phyloP scores from a whole-genome alignment of 2,888 invertebrate genomes.

The Cheilosia impressa region DNA sequence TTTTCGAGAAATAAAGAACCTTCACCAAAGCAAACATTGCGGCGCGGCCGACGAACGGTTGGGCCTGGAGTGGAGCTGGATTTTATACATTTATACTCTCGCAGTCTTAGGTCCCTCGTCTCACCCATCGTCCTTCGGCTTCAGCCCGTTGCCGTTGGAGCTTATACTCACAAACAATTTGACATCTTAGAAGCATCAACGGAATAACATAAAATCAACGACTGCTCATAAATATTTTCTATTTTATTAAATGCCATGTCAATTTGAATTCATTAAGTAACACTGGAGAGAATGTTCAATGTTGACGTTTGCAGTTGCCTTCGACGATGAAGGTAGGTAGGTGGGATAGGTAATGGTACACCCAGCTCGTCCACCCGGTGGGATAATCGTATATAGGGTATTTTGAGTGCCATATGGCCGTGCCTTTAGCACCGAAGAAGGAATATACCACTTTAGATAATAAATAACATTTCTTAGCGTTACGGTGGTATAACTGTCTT shows the following conservation, averaged over 20 bases:
- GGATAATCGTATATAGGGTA: neutral
- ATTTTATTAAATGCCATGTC: conserved; percentile 67
- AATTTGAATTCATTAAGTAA: conserved; percentile 66
- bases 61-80: neutral
- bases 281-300: conserved; percentile 47
- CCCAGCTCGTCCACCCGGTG: neutral
- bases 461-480: conserved; percentile 26
- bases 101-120: no score
- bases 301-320: conserved; percentile 47
- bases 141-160: neutral
- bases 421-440: neutral
- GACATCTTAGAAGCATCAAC: conserved; percentile 56
- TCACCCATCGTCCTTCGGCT: neutral
- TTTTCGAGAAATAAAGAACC: conserved; percentile 51
- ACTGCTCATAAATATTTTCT: conserved; percentile 69
- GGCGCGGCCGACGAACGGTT: neutral
- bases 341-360: neutral
- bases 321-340: neutral
- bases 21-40: conserved; percentile 18
- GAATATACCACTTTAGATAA: conserved; percentile 43
- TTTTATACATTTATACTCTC: neutral
- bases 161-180: conserved; percentile 53
- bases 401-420: neutral
- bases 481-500: conserved; percentile 22
- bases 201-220: conserved; percentile 66